Conservation (phyloP, 2,797 vertebrate genomes). For the Scolopax rusticola region DNA sequence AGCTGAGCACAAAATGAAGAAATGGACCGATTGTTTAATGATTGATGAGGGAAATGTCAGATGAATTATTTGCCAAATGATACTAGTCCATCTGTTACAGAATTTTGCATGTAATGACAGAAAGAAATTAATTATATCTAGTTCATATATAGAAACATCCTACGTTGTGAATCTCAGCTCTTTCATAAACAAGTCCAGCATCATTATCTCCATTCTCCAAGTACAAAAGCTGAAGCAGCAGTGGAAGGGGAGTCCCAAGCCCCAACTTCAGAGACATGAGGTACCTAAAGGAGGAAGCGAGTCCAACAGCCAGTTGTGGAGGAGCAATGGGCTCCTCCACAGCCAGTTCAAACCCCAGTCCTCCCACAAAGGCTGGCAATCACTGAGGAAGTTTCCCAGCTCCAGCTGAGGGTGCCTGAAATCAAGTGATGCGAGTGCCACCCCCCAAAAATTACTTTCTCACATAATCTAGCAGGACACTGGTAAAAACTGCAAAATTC, state of each 20-base stretch:
- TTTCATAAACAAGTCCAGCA: neutral
- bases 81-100: constrained; percentile 22
- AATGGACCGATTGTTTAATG: constrained; percentile 1
- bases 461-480: neutral
- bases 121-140: constrained; percentile 16
- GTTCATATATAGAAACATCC: neutral
- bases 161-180: neutral
- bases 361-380: neutral
- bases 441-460: rapidly evolving
- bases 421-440: rapidly evolving
- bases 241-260: neutral
- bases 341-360: neutral
- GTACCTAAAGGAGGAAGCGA: neutral
- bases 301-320: too few relatives aligned
- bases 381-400: neutral
- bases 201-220: neutral
- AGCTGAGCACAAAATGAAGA: neutral
- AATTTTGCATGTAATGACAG: neutral
- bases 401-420: neutral
- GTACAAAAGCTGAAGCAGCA: rapidly evolving
- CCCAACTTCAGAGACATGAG: neutral
- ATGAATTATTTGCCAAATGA: constrained; percentile 41
- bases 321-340: neutral
- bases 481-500: rapidly evolving
- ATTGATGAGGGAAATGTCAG: constrained; percentile 35